Evolutionary conservation across 2,888 invertebrate species (phyloP), one percentile per base, ranked within the genome.

Genomic region (Oscheius myriophilus): DNA sequence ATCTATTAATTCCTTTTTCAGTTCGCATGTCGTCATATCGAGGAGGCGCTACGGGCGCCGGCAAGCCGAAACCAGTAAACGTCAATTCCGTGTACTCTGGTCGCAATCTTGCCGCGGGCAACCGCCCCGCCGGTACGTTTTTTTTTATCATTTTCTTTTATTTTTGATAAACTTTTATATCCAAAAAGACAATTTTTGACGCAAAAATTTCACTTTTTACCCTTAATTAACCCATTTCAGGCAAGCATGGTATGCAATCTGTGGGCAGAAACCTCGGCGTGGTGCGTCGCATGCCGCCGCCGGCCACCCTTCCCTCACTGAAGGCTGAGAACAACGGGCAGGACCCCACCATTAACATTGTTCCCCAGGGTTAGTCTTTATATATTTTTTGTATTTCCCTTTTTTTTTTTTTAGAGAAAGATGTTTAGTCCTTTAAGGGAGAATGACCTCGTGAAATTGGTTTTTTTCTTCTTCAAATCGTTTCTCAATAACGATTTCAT

Each of bases 231-330:
- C 26, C 21, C n/a, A 39, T 67, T 71, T 33, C 18, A 45, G 74
- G 96, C 88, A 95, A 96, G 95, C 96, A 96, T 91, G 81, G 82
- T 68, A 94, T 97, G 93, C 97, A 97, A 93, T 93, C 93, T 91
- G 92, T 98, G 92, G 97, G 97, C 90, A 97, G 96, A 92, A 94
- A 96, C 90, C 94, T 93, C 89, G 93, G 93, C 90, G 94, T 94
- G 63, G 86, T 87, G 89, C 93, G 97, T 90, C 93, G 97, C 89
- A 95, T 96, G 90, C 90, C 90, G 75, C 90, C 90, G 81, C 96
- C 97, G 89, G 95, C 94, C 88, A 95, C 96, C 91, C 91, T 97
- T 90, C 97, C 97, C 88, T 97, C 96, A 91, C 90, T 97, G 90
- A 97, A 95, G 91, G 94, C 96, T 89, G 97, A 98, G 91, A 91